Conservation (phyloP, 2,113 vertebrate genomes). For the Cavia aperea region DNA sequence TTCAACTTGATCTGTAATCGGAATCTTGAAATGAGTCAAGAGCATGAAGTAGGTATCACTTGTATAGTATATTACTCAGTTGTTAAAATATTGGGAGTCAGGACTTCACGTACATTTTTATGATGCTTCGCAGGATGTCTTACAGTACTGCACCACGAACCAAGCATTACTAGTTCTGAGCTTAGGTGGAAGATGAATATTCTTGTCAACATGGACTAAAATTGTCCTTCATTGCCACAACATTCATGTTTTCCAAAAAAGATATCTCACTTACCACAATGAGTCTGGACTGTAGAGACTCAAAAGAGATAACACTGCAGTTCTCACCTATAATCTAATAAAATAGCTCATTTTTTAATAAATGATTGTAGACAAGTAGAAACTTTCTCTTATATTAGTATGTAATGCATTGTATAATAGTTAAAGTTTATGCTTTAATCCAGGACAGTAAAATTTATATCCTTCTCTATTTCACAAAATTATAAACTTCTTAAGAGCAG, state of each 20-base stretch:
- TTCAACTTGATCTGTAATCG: background rate
- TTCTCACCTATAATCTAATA: background rate
- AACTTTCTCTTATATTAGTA: background rate
- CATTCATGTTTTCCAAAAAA: background rate
- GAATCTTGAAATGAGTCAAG: background rate
- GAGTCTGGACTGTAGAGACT: background rate
- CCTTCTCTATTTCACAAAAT: background rate
- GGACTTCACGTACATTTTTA: background rate
- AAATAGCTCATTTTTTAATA: background rate
- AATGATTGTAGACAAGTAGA: background rate
- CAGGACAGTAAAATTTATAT: background rate
- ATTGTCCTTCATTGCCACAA: background rate
- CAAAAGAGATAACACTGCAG: background rate
- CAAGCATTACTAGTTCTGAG: background rate
- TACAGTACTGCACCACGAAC: too few relatives aligned
- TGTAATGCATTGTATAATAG: background rate
- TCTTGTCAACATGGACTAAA: background rate
- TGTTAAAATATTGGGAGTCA: background rate
- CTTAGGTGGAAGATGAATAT: background rate
- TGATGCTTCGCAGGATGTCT: background rate
- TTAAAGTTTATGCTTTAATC: background rate
- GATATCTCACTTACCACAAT: background rate
- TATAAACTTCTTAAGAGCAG: background rate
- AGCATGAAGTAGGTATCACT: background rate
- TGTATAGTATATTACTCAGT: background rate